Conservation (phyloP, 2,113 vertebrate genomes). For the Mesitornis unicolor region DNA sequence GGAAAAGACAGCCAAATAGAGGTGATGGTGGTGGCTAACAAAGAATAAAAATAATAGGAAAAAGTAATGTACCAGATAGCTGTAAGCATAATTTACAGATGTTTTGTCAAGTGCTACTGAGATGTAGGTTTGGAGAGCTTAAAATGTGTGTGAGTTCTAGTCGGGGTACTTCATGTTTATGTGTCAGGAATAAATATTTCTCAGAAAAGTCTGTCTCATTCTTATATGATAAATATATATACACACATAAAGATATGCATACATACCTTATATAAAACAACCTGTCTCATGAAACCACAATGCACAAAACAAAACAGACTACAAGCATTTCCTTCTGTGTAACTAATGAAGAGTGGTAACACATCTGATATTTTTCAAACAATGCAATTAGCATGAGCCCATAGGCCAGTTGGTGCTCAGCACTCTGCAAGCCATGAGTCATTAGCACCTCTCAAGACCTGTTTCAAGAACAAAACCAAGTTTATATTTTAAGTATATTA, state of each 20-base stretch:
- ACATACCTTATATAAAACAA: not conserved
- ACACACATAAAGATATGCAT: not conserved
- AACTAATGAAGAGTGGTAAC: not conserved
- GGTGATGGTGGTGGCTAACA: not conserved
- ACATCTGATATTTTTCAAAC: not conserved
- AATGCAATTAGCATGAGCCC: not conserved
- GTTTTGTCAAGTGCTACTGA: not conserved
- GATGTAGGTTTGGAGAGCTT: not conserved
- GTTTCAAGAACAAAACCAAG: not conserved
- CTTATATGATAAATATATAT: not conserved
- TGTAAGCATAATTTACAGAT: not conserved
- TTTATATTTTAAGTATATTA: not conserved
- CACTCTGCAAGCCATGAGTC: not conserved
- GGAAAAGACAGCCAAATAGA: not conserved
- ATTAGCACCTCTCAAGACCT: not conserved
- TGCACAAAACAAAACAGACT: not conserved
- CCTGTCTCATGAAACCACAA: not conserved
- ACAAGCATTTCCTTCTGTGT: not conserved
- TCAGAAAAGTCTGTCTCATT: not conserved
- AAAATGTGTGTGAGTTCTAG: not conserved
- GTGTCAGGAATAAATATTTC: not conserved
- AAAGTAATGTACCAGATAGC: not conserved
- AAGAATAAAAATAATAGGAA: not conserved
- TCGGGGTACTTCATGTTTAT: not conserved
- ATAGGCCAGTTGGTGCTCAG: not conserved